Conservation (phyloP, 2,888 invertebrate genomes). For the Lissocephala sabroskyi region DNA sequence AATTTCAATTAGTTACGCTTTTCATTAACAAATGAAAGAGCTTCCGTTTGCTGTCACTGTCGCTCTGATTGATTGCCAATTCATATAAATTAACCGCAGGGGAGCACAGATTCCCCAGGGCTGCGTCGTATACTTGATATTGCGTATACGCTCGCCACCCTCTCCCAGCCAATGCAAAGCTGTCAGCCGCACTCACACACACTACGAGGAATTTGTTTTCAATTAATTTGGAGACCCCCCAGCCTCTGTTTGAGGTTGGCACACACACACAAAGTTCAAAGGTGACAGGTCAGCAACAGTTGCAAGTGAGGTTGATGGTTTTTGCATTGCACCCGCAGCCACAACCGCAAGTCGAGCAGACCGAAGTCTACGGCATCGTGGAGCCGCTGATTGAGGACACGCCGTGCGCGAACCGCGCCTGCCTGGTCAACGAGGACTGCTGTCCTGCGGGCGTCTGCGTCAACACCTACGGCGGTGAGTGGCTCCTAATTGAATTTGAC, state of each 20-base stretch:
- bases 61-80: too few species aligned
- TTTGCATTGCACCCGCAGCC: conserved; percentile 3
- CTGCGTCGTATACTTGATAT: too few species aligned
- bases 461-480: conserved; percentile 67
- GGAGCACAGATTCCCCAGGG: too few species aligned
- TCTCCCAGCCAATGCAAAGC: too few species aligned
- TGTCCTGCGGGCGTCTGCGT: conserved; percentile 85
- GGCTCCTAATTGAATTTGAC: conserved; percentile 47
- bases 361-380: conserved; percentile 62
- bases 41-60: too few species aligned
- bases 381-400: conserved; percentile 77
- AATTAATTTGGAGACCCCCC: conserved; percentile 14
- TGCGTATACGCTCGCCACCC: too few species aligned
- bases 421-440: conserved; percentile 86
- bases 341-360: conserved; percentile 32
- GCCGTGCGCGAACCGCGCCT: conserved; percentile 84
- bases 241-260: neutral
- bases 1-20: too few species aligned
- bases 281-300: neutral
- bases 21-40: too few species aligned
- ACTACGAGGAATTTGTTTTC: neutral
- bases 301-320: neutral
- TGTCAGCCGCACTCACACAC: too few species aligned
- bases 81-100: too few species aligned
- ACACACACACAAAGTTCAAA: conserved; percentile 13